These are phyloP conservation scores for Trissoscelio sp. DNA, from an alignment of 2,888 invertebrate genomes.

Conservation along the genomic window DNA sequence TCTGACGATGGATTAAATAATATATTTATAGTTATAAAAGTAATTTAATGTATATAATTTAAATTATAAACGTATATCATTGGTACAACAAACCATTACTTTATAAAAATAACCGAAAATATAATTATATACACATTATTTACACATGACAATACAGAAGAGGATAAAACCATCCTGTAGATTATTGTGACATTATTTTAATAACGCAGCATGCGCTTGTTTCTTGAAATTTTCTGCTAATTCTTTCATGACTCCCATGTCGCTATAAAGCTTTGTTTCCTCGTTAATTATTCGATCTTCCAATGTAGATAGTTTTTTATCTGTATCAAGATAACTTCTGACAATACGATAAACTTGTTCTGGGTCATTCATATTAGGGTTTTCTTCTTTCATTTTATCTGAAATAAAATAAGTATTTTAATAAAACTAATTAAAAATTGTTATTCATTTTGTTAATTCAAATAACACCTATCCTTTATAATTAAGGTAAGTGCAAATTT, in stretches of 20 bases:
- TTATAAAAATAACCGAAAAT: too few relatives aligned
- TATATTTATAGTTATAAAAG: too few relatives aligned
- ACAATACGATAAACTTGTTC: conserved; percentile 77
- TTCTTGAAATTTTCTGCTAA: conserved; percentile 81
- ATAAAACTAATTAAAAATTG: too few relatives aligned
- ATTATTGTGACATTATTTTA: conserved; percentile 62
- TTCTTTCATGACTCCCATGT: conserved; percentile 78
- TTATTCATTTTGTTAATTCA: background rate
- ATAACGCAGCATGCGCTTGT: conserved; percentile 81
- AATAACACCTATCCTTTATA: too few relatives aligned
- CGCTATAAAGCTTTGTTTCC: conserved; percentile 75
- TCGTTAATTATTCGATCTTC: conserved; percentile 75
- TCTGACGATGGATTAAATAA: too few relatives aligned
- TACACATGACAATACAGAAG: background rate
- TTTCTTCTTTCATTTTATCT: conserved; percentile 45
- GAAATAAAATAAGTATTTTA: conserved; percentile 14
- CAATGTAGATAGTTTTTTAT: conserved; percentile 78
- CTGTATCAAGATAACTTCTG: conserved; percentile 79
- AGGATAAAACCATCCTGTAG: background rate
- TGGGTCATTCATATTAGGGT: conserved; percentile 45
- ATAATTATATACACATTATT: background rate
- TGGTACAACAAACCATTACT: too few relatives aligned
- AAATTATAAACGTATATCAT: too few relatives aligned
- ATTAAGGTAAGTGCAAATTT: background rate
- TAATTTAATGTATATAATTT: too few relatives aligned